These are phyloP conservation scores for Parazoanthus swiftii DNA, from an alignment of 92 coral and sea anemone species.

Conservation along the genomic window DNA sequence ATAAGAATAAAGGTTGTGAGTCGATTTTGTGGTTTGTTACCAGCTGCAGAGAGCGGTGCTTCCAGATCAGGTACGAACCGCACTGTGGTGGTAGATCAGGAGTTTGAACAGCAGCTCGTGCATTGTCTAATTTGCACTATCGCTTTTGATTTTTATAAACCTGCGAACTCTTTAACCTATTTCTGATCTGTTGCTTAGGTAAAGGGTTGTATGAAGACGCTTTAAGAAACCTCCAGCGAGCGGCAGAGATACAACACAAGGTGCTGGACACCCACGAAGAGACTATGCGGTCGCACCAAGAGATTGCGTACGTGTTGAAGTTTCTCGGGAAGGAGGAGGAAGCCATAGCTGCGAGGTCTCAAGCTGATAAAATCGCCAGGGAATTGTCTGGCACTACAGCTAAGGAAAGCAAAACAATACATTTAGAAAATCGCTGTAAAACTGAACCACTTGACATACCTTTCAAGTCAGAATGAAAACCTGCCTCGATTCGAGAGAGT, in stretches of 20 bases:
- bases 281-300: conserved; percentile 18
- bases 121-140: too few relatives aligned
- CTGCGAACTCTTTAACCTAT: not conserved
- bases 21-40: too few relatives aligned
- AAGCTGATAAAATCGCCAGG: not conserved
- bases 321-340: conserved; percentile 12
- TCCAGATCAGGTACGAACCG: too few relatives aligned
- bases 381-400: not conserved
- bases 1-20: too few relatives aligned
- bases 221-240: conserved; percentile 23
- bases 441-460: not conserved
- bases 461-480: not conserved
- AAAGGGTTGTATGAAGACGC: conserved; percentile 44
- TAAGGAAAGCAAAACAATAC: too few relatives aligned
- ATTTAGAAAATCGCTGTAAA: not conserved
- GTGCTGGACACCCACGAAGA: conserved; percentile 47
- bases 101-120: too few relatives aligned
- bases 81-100: too few relatives aligned
- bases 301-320: conserved; percentile 8
- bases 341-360: conserved; percentile 7
- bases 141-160: not conserved
- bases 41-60: too few relatives aligned
- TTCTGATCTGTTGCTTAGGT: not conserved
- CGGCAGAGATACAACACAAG: conserved; percentile 40
- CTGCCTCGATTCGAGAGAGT: too few relatives aligned